phyloP scores from a whole-genome alignment of 2,888 invertebrate species.

The Diarsia brunnea region DNA sequence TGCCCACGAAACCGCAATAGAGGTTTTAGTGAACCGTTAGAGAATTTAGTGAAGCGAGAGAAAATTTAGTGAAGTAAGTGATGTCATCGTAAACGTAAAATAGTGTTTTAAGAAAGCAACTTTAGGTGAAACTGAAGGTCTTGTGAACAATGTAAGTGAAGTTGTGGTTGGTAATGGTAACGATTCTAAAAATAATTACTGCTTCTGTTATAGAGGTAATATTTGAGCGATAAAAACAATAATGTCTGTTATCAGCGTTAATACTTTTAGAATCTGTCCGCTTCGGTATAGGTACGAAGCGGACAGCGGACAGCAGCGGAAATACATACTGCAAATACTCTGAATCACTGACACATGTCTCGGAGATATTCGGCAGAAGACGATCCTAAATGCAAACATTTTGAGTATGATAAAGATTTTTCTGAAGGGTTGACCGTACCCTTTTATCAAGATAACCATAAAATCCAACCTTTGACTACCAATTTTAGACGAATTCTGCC shows the following conservation, averaged over 20 bases:
- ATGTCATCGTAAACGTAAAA: background rate
- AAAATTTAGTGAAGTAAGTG: too few species aligned
- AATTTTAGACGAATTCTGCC: slow-evolving; percentile 10
- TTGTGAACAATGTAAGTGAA: background rate
- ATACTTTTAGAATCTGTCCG: background rate
- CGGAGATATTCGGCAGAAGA: background rate
- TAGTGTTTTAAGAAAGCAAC: too few species aligned
- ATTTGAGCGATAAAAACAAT: background rate
- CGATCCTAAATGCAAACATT: background rate
- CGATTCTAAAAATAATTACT: background rate
- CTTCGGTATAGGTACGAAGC: too few species aligned
- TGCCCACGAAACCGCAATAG: background rate
- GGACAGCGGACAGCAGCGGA: too few species aligned
- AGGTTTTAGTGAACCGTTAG: too few species aligned
- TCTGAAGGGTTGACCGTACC: too few species aligned
- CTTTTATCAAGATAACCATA: background rate
- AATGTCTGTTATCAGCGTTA: background rate
- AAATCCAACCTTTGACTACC: background rate
- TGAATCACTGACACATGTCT: background rate
- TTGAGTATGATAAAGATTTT: background rate
- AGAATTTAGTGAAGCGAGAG: too few species aligned
- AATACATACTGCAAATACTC: background rate
- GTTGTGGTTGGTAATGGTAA: too few species aligned
- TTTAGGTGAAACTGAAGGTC: background rate
- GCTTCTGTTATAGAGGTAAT: background rate